Evolutionary conservation across 2,888 invertebrate species (phyloP), one percentile per base, ranked within the genome.

Genomic region (Pterobdella sp.): DNA sequence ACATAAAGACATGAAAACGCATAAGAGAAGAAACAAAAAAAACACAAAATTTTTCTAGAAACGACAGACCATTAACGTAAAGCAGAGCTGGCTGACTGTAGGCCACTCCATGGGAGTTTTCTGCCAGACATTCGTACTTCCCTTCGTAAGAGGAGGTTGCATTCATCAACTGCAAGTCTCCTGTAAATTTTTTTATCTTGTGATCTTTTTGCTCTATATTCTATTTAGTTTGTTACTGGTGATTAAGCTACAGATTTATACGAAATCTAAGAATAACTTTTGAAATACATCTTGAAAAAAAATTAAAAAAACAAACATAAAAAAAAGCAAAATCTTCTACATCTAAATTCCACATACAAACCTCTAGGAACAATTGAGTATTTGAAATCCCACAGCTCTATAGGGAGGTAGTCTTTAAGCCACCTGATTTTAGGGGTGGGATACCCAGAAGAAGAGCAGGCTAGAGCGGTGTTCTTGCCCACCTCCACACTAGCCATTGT

Each of bases 51-150:
- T 18, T 26, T 1, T 37, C 26, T 31, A 52, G 66, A 18, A 34
- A 29, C 49, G n/a, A 49, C 72, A 18, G 86, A 93, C 93, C 91
- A 91, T 93, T 93, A 76, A 96, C 94, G 84, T 94, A 95, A 69
- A 96, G 87, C 80, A 90, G 89, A 34, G 92, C 92, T 18, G 83
- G 80, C 81, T 91, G 92, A 0, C 95, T 94, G 84, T 93, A 93
- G 82, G 93, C 93, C 0, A 94, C 93, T 73, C 95, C 96, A 74
- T 92, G 89, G 1, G 90, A 87, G 84, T 95, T 96, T 82, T 93
- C 93, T 0, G 94, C 94, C 65, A 94, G 92, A 84, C 96, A 96
- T 85, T 95, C 95, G 84, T 94, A 96, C 84, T 93, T 93, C 72
- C 94, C 95, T 82, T 93, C 91, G 85, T 96, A 95, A 79, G 90